A percentile compares a stretch with the other conserved stretches of the same genome.
Conservation (phyloP, 2,113 vertebrate species). For the Pogona vitticeps region DNA sequence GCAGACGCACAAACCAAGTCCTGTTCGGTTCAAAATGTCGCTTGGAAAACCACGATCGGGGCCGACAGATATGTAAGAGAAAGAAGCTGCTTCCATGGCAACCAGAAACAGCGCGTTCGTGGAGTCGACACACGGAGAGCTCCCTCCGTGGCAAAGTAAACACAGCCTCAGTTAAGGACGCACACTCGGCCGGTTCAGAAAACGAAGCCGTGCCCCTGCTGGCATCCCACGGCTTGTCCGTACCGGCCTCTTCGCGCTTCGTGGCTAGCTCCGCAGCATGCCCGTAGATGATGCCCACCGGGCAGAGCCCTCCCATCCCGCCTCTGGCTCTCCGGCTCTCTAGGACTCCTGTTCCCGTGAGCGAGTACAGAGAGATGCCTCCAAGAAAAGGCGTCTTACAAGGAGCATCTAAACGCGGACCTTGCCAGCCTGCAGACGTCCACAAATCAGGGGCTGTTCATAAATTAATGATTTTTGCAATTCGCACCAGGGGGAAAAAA, state of each 20-base stretch:
- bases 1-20: constrained; percentile 58
- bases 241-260: neutral
- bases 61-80: constrained; percentile 56
- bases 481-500: constrained; percentile 12
- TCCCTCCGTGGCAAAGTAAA: constrained; percentile 58
- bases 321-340: constrained; percentile 23
- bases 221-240: constrained; percentile 1
- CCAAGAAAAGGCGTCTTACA: constrained; percentile 41
- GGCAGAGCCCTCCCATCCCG: neutral
- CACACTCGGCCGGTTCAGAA: constrained; percentile 46
- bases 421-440: constrained; percentile 55
- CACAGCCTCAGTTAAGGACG: constrained; percentile 29
- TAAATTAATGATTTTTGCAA: constrained; percentile 62
- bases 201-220: too few species aligned
- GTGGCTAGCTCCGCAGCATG: neutral
- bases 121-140: constrained; percentile 63
- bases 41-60: constrained; percentile 57
- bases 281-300: too few species aligned
- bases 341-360: too few species aligned
- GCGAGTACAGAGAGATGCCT: constrained; percentile 20
- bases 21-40: constrained; percentile 66
- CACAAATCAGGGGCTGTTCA: constrained; percentile 43
- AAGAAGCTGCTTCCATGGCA: constrained; percentile 77
- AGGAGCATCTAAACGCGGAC: constrained; percentile 50
- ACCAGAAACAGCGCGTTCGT: constrained; percentile 69